These are phyloP conservation scores for Aphelenchoides bicaudatus DNA, from an alignment of 2,888 invertebrate genomes.

Conservation along the genomic window DNA sequence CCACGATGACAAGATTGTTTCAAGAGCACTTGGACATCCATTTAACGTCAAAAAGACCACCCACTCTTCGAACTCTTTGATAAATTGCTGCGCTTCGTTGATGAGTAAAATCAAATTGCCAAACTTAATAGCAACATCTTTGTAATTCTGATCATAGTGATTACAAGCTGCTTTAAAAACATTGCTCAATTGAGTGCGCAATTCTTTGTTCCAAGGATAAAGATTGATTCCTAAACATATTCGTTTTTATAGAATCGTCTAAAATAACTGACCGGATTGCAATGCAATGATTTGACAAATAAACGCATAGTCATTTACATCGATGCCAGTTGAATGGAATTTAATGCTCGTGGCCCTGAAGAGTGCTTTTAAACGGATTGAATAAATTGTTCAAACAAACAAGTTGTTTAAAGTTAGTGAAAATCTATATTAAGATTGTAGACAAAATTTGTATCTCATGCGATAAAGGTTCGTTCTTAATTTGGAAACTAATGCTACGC, in stretches of 20 bases:
- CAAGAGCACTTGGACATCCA: neutral
- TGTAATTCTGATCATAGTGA: neutral
- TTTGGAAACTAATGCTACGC: no score
- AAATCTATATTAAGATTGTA: no score
- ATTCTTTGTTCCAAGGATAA: neutral
- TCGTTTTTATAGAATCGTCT: no score
- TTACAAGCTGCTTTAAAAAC: neutral
- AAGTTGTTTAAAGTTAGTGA: no score
- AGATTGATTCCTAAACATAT: neutral
- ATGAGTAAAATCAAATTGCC: constrained; percentile 3
- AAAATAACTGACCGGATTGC: constrained; percentile 2
- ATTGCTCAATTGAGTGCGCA: neutral
- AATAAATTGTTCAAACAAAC: no score
- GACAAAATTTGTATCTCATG: no score
- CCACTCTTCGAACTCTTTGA: constrained; percentile 12
- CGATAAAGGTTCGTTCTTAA: no score
- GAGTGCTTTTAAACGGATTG: no score
- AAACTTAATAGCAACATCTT: constrained; percentile 1
- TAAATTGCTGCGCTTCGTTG: constrained; percentile 8
- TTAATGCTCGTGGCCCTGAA: constrained; percentile 1
- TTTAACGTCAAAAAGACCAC: constrained; percentile 6
- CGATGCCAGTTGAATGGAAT: neutral
- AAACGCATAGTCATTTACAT: constrained; percentile 5
- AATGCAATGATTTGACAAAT: constrained; percentile 7
- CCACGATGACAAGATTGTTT: neutral